Base-by-base conservation (phyloP, 2,888 invertebrate genomes). In the Tineola bisselliella region DNA sequence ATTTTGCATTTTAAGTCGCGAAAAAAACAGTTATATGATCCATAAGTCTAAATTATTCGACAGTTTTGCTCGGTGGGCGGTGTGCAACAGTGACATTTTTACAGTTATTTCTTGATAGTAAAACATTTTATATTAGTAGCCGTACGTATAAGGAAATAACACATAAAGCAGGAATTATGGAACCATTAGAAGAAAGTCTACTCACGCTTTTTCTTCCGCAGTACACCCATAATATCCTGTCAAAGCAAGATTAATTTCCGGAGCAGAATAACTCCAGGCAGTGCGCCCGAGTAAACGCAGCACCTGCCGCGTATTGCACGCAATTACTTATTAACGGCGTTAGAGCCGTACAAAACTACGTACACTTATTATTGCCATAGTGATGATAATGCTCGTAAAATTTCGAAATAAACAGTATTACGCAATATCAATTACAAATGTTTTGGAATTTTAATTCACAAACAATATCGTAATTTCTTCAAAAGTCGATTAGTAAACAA, bases 161-260 rank as follows among this genome's bases (percentile, higher is more conserved):
- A 38, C n/a, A 25, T 25, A 4, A 25, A 38, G 38, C 1, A 10
- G 38, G 1, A 38, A 38, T 38, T 38, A 38, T 38, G 10, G 10
- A 6, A 10, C 10, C 10, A 38, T n/a, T 38, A 38, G 38, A 38
- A 38, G 38, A 6, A 38, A 38, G 38, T 38, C 38, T 73, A 86
- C 86, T 87, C 77, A 86, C 86, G 86, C 74, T 87, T 87, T 78
- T 84, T 87, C 71, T 79, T 78, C 69, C 84, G 75, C 72, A 87
- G 79, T 65, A 87, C 86, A 67, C 86, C 86, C 86, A 87, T 86
- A 30, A 15, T 25, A 19, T 15, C 44, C 38, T 15, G 38, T 19
- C 38, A 17, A 18, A 48, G 17, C 19, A 19, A 54, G 19, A 25
- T 25, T 54, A 25, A 54, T 54, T 54, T 54, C 54, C 54, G 18